Percentiles rank a stretch among this genome's conserved stretches.
Evolutionary conservation across 2,113 vertebrate species (phyloP).

Genomic region (Gymnobelideus leadbeateri): DNA sequence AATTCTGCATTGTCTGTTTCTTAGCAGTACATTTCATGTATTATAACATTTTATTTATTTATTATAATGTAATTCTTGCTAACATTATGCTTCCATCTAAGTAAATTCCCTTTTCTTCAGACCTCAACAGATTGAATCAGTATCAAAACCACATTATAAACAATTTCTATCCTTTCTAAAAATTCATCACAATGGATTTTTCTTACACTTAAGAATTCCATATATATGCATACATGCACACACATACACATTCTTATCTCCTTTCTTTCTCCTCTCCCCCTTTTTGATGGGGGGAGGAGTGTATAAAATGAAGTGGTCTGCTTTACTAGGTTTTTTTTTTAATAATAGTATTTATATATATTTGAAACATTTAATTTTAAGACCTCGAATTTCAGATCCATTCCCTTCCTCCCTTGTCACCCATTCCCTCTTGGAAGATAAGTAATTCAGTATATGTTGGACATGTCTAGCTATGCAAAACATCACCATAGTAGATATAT

Average conservation of each 20-base stretch:
- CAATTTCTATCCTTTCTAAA: constrained; percentile 19
- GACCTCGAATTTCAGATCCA: too few relatives aligned
- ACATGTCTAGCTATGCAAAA: too few relatives aligned
- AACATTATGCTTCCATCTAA: constrained; percentile 3
- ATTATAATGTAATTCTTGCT: constrained; percentile 20
- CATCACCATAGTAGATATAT: too few relatives aligned
- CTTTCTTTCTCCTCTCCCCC: background rate
- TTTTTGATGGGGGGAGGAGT: too few relatives aligned
- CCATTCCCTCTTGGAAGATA: too few relatives aligned
- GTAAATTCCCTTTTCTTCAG: constrained; percentile 14
- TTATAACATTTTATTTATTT: constrained; percentile 30
- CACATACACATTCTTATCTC: background rate
- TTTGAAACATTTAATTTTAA: too few relatives aligned
- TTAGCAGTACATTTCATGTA: background rate
- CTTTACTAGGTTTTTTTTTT: background rate
- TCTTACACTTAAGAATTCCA: background rate
- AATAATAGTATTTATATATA: too few relatives aligned
- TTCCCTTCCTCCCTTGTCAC: too few relatives aligned
- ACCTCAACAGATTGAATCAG: background rate
- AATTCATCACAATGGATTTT: background rate
- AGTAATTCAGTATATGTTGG: too few relatives aligned
- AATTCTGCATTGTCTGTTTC: background rate
- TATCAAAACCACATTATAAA: background rate
- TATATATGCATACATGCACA: background rate
- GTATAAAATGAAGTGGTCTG: background rate